Evolutionary conservation across 2,113 vertebrate species (phyloP).

Genomic region (Dromaius novaehollandiae): DNA sequence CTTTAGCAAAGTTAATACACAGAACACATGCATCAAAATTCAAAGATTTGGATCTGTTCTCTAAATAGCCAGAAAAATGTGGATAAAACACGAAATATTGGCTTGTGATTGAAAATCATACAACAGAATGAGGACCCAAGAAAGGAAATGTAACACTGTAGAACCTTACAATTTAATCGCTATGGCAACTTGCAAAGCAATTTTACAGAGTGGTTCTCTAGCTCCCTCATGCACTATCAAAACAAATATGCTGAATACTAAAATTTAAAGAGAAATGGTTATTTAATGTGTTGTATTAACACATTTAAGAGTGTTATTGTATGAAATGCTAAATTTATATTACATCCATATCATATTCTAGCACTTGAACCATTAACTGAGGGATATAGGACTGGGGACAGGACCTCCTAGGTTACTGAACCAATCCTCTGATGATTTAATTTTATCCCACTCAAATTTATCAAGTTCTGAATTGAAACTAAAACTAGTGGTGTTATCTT

Average conservation of each 20-base stretch:
- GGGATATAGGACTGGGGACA: not conserved
- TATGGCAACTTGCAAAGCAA: conserved; percentile 58
- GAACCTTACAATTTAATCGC: conserved; percentile 30
- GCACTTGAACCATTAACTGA: not conserved
- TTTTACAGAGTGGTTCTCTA: conserved; percentile 53
- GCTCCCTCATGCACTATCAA: conserved; percentile 59
- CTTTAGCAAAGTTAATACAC: not conserved
- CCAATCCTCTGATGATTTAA: not conserved
- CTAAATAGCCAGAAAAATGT: not conserved
- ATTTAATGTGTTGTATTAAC: conserved; percentile 58
- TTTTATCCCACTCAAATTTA: not conserved
- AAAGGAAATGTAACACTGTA: conserved; percentile 21
- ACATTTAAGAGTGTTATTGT: conserved; percentile 40
- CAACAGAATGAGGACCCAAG: conserved; percentile 27
- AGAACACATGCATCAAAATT: not conserved
- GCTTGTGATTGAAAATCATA: conserved; percentile 25
- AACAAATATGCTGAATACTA: conserved; percentile 64
- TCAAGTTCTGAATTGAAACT: not conserved
- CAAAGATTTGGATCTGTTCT: not conserved
- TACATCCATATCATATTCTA: not conserved
- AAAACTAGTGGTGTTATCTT: not conserved
- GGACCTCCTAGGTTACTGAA: not conserved
- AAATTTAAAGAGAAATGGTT: conserved; percentile 60
- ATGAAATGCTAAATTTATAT: conserved; percentile 48
- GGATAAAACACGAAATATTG: not conserved